Base-by-base conservation (phyloP, 2,113 vertebrate species). In the Passer montanus region DNA sequence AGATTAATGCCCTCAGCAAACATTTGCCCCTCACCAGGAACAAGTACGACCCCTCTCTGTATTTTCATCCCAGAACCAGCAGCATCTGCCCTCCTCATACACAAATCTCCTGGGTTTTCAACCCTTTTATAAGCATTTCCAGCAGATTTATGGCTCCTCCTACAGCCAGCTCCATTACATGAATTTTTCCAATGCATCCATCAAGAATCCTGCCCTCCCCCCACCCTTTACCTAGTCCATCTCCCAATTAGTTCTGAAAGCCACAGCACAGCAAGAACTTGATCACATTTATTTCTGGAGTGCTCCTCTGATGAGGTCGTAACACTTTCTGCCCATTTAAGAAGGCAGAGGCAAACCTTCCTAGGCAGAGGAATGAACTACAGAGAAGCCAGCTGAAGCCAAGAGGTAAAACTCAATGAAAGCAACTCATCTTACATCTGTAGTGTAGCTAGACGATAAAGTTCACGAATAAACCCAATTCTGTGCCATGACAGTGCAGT, bases 141-240 rank as follows among this genome's bases (percentile, higher is more conserved):
- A 87, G 80, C 44, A 89, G 91, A 94, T 91, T 94, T 82, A 93
- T 41, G 66, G 33, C 35, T 86, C 27, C 24, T 95, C 33, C 39
- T 68, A 58, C 87, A 94, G 60, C 31, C 56, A 87, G 84, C 22
- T 92, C 86, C 93, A 64, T 84, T 75, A 94, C 41, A 72, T 1
- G 1, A 84, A 75, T 78, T 79, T 81, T 89, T 96, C 46, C 22
- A 84, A 47, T 0, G 0, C 52, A 92, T 92, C 73, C 86, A 89
- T 84, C 84, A 94, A 52, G 60, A 87, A 76, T 20, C 56, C 59
- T 70, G n/a, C 85, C 88, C 58, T 73, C n/a, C 22, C 46, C 14
- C 33, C 13, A 5, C 4, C 43, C 26, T 77, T 84, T 58, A 78
- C 62, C 75, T 70, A 68, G 60, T 31, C 62, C 63, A 80, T 88